Percentiles rank a stretch among this genome's conserved stretches.
These are phyloP conservation scores for Planococcus citri DNA, from an alignment of 1,140 invertebrate genomes.

Conservation along the genomic window DNA sequence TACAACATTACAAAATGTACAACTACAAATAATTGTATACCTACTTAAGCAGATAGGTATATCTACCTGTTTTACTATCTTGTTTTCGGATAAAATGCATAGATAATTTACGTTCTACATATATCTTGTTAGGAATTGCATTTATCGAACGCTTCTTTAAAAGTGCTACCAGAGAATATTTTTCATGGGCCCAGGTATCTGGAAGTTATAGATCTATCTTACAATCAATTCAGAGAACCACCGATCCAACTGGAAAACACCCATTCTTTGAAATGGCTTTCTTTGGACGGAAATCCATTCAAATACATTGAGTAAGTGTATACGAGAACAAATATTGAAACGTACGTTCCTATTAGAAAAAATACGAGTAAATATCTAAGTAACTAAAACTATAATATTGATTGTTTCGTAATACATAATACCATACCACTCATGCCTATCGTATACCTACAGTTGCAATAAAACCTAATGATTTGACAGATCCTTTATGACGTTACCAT, in stretches of 20 bases:
- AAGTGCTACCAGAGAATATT: constrained; percentile 44
- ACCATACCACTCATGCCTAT: no score
- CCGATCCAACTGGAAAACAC: constrained; percentile 47
- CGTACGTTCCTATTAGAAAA: not conserved
- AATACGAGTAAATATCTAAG: no score
- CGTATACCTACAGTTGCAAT: no score
- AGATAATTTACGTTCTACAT: no score
- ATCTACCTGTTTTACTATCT: no score
- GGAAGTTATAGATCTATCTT: constrained; percentile 49
- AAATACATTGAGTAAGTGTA: constrained; percentile 33
- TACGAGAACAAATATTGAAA: not conserved
- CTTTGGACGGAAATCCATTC: constrained; percentile 56
- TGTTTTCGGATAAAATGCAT: not conserved
- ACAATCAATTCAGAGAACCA: constrained; percentile 47
- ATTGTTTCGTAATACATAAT: no score
- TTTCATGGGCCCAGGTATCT: constrained; percentile 51
- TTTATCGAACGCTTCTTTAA: constrained; percentile 49
- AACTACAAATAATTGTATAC: not conserved
- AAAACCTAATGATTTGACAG: no score
- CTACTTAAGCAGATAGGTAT: no score
- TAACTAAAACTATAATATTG: no score
- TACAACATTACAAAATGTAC: not conserved
- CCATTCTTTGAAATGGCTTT: constrained; percentile 43
- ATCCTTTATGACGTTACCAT: constrained; percentile 44
- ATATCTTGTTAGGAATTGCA: constrained; percentile 41